Evolutionary conservation across 2,797 vertebrate genomes (phyloP), one percentile per base, ranked within the genome.

Genomic region (Staurois parvus): DNA sequence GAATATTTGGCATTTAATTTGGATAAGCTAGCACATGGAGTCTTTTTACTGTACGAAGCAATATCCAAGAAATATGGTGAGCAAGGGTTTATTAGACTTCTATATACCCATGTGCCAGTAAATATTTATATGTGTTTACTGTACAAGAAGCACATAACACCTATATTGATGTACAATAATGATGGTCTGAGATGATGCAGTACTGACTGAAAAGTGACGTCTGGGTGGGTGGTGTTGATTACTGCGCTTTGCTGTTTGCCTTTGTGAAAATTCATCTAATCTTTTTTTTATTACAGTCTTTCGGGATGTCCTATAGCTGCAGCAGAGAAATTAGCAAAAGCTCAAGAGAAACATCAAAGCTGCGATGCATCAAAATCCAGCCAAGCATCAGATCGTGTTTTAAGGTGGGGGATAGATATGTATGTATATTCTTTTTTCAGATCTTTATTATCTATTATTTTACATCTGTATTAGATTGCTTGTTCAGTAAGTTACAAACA

Each of bases 251-350:
- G 3, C 21, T 8, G 5, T 59, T 24, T 21, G 19, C 6, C 11
- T 8, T 59, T 59, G 52, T 59, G 6, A 59, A 59, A 7, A 59
- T 7, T 7, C 21, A 21, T 52, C 3, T 24, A 17, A 52, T 52
- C 13, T 52, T 52, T 52, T 8, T 79, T 72, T 30, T 45, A 34
- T 21, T 93, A 88, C 95, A 99, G 98, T 94, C 96, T 99, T 91
- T 99, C 98, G 24, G 98, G 98, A 91, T 99, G 98, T 93, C 98
- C 98, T 84, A 99, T 99, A 83, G 98, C 98, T 89, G 98, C 98
- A 75, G 98, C 98, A 10, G 98, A 99, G 94, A 99, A 99, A 91
- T 91, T 99, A 94, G 98, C 98, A 87, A 99, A 99, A 95, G 97
- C 96, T 90, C 97, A 99, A 89, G 98, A 99, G 92, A 99, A 99